These are phyloP conservation scores for Borostomias antarcticus DNA, from an alignment of 2,797 vertebrate species.

Conservation along the genomic window DNA sequence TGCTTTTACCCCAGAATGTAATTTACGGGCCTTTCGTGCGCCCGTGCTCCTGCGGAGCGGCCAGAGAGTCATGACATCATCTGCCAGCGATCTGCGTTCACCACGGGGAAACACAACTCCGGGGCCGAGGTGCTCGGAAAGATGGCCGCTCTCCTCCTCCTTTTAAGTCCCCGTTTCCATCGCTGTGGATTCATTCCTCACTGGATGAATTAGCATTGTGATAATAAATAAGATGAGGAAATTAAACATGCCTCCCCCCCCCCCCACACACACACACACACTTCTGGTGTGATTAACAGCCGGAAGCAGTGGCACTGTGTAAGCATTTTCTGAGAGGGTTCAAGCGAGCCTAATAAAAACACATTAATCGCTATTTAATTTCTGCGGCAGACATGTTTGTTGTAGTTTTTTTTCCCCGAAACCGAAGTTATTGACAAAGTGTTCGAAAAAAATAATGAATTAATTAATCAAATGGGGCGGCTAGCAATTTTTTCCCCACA, in stretches of 20 bases:
- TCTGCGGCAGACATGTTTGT: slow-evolving; percentile 21
- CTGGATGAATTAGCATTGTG: slow-evolving; percentile 50
- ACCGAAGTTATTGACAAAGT: slow-evolving; percentile 47
- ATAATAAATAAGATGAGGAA: slow-evolving; percentile 54
- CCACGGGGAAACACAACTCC: slow-evolving; percentile 28
- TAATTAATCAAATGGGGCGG: slow-evolving; percentile 37
- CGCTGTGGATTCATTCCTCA: slow-evolving; percentile 32
- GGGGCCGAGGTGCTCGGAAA: slow-evolving; percentile 17
- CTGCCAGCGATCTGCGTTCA: slow-evolving; percentile 39
- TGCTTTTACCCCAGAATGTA: slow-evolving; percentile 49
- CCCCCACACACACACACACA: slow-evolving; percentile 45
- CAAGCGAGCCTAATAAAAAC: slow-evolving; percentile 44
- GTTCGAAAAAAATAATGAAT: slow-evolving; percentile 48
- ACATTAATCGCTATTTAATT: slow-evolving; percentile 60
- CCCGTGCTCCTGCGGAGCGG: slow-evolving; percentile 38
- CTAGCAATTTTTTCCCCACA: slow-evolving; percentile 18
- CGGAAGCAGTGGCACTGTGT: slow-evolving; percentile 36
- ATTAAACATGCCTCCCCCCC: too few relatives aligned
- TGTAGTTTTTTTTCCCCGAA: slow-evolving; percentile 21
- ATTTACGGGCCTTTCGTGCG: slow-evolving; percentile 54
- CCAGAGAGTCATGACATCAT: slow-evolving; percentile 57
- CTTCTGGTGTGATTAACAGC: slow-evolving; percentile 59
- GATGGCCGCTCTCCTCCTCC: slow-evolving; percentile 14
- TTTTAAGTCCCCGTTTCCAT: slow-evolving; percentile 17
- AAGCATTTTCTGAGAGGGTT: slow-evolving; percentile 52